A percentile compares a stretch with the other conserved stretches of the same genome.
Conservation (phyloP, 2,113 vertebrate species). For the Hemibagrus wyckioides region DNA sequence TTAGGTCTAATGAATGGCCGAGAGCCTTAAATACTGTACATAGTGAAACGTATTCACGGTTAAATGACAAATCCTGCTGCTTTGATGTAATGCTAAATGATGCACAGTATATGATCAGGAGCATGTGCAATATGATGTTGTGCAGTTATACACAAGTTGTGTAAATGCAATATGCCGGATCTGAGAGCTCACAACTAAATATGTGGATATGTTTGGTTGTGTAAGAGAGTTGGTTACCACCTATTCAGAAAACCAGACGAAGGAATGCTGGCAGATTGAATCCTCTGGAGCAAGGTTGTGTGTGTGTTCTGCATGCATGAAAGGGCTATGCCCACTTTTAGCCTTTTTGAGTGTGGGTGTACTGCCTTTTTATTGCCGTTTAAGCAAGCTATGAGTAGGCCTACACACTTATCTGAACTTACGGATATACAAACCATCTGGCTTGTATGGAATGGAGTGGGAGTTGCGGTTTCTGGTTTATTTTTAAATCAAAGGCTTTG, state of each 20-base stretch:
- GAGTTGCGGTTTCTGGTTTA: slow-evolving; percentile 58
- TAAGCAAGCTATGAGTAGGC: slow-evolving; percentile 39
- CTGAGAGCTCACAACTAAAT: background rate
- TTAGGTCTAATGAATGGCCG: background rate
- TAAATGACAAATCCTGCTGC: background rate
- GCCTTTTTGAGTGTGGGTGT: slow-evolving; percentile 43
- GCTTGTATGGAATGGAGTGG: slow-evolving; percentile 47
- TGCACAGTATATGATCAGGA: background rate
- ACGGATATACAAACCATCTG: slow-evolving; percentile 40
- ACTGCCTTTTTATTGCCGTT: slow-evolving; percentile 41
- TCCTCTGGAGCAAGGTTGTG: slow-evolving; percentile 3
- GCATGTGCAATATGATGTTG: background rate
- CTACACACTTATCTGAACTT: slow-evolving; percentile 46
- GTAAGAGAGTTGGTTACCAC: background rate
- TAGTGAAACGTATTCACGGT: background rate
- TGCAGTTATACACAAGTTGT: background rate
- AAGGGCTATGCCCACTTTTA: slow-evolving; percentile 12
- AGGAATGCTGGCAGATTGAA: background rate
- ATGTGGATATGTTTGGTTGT: background rate
- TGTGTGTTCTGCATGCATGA: slow-evolving; percentile 31
- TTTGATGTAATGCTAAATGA: background rate
- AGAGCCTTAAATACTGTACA: background rate
- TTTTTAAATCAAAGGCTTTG: slow-evolving; percentile 63
- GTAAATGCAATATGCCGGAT: background rate
- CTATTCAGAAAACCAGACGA: background rate